These are phyloP conservation scores for Euura saliciscinereae DNA, from an alignment of 1,140 invertebrate genomes.

Conservation along the genomic window DNA sequence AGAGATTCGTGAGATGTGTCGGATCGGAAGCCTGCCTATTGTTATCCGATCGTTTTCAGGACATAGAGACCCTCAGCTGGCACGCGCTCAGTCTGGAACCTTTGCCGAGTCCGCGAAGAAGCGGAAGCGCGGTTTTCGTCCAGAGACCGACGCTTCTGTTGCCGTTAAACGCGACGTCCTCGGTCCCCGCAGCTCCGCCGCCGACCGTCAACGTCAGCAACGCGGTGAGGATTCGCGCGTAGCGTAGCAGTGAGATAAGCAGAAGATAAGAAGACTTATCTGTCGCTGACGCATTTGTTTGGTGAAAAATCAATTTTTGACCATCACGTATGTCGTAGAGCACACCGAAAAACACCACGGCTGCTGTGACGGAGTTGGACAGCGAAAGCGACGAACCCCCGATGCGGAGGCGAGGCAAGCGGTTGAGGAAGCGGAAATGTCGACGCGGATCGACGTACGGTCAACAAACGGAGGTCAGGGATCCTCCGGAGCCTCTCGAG, in stretches of 20 bases:
- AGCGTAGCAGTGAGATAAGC: constrained; percentile 6
- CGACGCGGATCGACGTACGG: constrained; percentile 51
- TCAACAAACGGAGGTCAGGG: constrained; percentile 53
- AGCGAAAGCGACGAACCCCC: constrained; percentile 40
- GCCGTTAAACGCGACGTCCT: constrained; percentile 12
- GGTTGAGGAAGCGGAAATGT: constrained; percentile 48
- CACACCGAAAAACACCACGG: not conserved
- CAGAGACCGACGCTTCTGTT: constrained; percentile 27
- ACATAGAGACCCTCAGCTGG: constrained; percentile 53
- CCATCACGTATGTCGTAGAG: constrained; percentile 6
- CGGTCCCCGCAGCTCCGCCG: constrained; percentile 14
- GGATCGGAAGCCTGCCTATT: too few relatives aligned
- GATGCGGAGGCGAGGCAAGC: constrained; percentile 45
- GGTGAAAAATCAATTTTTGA: constrained; percentile 7
- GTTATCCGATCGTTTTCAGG: constrained; percentile 28
- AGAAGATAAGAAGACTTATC: not conserved
- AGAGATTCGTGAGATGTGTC: too few relatives aligned
- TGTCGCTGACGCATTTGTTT: constrained; percentile 9
- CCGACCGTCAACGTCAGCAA: constrained; percentile 30
- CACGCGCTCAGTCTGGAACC: constrained; percentile 50
- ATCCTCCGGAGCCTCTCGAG: constrained; percentile 50
- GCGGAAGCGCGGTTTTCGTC: constrained; percentile 31
- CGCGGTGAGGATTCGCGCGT: constrained; percentile 16
- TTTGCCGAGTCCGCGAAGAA: constrained; percentile 40
- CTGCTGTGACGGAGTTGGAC: constrained; percentile 25